phyloP scores from a whole-genome alignment of 2,888 invertebrate species.

The Megamerina dolium region DNA sequence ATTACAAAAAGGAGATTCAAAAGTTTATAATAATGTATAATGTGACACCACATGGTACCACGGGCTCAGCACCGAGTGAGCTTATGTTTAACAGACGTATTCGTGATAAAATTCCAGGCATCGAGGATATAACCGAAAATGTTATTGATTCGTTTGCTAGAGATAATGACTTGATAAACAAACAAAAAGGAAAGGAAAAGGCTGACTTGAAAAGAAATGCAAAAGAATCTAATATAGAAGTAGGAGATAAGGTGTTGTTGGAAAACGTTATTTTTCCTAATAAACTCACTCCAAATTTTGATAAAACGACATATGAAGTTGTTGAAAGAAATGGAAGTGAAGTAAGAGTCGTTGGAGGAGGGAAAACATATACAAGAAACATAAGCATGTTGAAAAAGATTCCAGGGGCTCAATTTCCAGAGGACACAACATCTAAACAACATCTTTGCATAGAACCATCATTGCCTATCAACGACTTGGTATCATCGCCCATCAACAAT shows the following conservation, averaged over 20 bases:
- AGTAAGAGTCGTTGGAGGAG: constrained; percentile 4
- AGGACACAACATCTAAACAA: constrained; percentile 3
- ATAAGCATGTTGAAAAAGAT: constrained; percentile 14
- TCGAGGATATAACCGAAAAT: constrained; percentile 10
- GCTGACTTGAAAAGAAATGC: constrained; percentile 11
- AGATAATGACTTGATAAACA: constrained; percentile 10
- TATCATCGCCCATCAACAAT: constrained; percentile 8
- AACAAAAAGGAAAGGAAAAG: constrained; percentile 16
- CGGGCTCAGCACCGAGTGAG: constrained; percentile 17
- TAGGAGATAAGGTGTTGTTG: constrained; percentile 11
- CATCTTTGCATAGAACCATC: constrained; percentile 8
- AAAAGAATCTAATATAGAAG: constrained; percentile 10
- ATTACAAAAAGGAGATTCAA: constrained; percentile 15
- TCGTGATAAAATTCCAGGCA: constrained; percentile 16
- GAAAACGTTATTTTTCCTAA: constrained; percentile 13
- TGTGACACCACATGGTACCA: constrained; percentile 18
- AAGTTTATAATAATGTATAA: constrained; percentile 15
- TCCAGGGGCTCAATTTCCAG: too few relatives aligned
- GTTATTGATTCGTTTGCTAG: constrained; percentile 11
- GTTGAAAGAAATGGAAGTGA: constrained; percentile 12
- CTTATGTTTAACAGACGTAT: constrained; percentile 15
- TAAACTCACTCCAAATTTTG: constrained; percentile 15
- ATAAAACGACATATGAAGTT: constrained; percentile 6
- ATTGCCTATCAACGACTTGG: constrained; percentile 4
- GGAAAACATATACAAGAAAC: constrained; percentile 12